These are phyloP conservation scores for Drosophila lini DNA, from an alignment of 1,140 invertebrate genomes.

Conservation along the genomic window DNA sequence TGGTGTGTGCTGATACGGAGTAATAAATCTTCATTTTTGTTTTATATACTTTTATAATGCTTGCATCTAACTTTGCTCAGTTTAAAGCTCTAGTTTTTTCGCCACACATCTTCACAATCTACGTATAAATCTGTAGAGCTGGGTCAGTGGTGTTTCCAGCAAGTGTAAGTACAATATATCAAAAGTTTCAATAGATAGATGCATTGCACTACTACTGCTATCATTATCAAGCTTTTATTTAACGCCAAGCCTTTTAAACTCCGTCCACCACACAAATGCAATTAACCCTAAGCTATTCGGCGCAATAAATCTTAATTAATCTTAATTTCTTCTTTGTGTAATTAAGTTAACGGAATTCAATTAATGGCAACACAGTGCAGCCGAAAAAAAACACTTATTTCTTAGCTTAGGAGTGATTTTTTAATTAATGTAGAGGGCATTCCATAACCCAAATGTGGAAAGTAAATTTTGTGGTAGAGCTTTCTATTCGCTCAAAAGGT, in stretches of 20 bases:
- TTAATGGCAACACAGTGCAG: slow-evolving; percentile 27
- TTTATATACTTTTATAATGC: slow-evolving; percentile 7
- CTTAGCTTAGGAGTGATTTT: slow-evolving; percentile 33
- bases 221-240: slow-evolving; percentile 33
- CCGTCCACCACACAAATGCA: slow-evolving; percentile 27
- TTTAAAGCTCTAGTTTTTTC: not conserved
- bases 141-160: slow-evolving; percentile 1
- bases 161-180: slow-evolving; percentile 15
- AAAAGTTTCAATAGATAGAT: slow-evolving; percentile 7
- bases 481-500: not conserved
- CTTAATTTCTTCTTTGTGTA: slow-evolving; percentile 46
- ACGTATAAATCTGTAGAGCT: slow-evolving; percentile 10
- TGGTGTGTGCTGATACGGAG: slow-evolving; percentile 29
- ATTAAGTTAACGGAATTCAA: slow-evolving; percentile 51
- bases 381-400: slow-evolving; percentile 23
- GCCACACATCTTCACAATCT: not conserved
- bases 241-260: slow-evolving; percentile 36
- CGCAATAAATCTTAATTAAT: slow-evolving; percentile 47
- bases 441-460: not conserved
- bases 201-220: slow-evolving; percentile 13
- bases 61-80: not conserved
- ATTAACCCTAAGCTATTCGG: slow-evolving; percentile 42
- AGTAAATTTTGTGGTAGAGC: not conserved
- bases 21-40: slow-evolving; percentile 44
- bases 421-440: slow-evolving; percentile 17